Percentiles rank a stretch among this genome's conserved stretches.
phyloP scores from a whole-genome alignment of 2,888 invertebrate species.

The Yponomeuta malinellus region DNA sequence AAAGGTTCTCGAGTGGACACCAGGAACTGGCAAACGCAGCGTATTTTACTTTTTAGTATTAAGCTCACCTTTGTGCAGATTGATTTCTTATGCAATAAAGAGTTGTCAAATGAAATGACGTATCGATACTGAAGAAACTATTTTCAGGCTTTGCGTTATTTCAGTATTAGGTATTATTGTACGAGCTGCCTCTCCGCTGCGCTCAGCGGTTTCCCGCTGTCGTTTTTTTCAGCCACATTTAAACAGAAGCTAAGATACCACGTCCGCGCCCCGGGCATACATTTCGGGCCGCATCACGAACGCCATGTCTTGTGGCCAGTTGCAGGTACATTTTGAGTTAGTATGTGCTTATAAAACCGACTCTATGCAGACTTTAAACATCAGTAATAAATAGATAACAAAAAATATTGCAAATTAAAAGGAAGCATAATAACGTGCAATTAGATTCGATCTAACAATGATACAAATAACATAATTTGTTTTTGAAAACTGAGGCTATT shows the following conservation, averaged over 20 bases:
- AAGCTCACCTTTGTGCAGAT: too few relatives aligned
- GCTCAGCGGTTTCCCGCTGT: not conserved
- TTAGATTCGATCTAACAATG: too few relatives aligned
- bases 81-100: too few relatives aligned
- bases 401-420: not conserved
- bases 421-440: too few relatives aligned
- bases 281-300: slow-evolving; percentile 13
- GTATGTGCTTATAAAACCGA: not conserved
- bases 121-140: too few relatives aligned
- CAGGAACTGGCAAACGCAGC: too few relatives aligned
- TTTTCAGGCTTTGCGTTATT: too few relatives aligned
- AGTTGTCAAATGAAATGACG: too few relatives aligned
- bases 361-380: not conserved
- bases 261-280: slow-evolving; percentile 55
- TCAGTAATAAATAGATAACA: not conserved
- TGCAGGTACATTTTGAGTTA: not conserved
- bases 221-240: slow-evolving; percentile 28
- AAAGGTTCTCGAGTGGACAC: too few relatives aligned
- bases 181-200: not conserved
- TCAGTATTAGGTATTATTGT: not conserved
- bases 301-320: not conserved
- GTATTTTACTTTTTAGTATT: too few relatives aligned
- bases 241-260: slow-evolving; percentile 69
- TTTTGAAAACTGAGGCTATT: too few relatives aligned
- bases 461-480: too few relatives aligned